Percentiles rank a stretch among this genome's conserved stretches.
phyloP scores from a whole-genome alignment of 2,888 invertebrate genomes.

The Aquatica leii region DNA sequence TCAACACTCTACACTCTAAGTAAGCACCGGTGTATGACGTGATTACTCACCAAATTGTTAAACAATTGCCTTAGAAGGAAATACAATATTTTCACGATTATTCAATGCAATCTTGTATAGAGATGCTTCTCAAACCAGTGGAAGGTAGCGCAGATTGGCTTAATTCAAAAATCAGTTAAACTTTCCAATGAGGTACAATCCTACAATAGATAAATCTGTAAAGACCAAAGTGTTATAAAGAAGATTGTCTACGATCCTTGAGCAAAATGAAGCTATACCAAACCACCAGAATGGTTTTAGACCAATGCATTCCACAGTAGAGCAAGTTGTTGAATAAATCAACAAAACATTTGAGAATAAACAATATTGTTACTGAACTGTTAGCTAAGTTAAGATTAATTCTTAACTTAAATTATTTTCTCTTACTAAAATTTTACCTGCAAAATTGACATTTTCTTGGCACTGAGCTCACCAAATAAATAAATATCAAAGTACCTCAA shows the following conservation, averaged over 20 bases:
- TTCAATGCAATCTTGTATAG: constrained; percentile 16
- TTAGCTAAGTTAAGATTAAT: neutral
- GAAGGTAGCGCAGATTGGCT: constrained; percentile 10
- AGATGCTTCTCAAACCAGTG: constrained; percentile 12
- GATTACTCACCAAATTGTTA: constrained; percentile 13
- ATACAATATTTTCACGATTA: neutral
- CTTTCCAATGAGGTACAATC: neutral
- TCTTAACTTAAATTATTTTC: neutral
- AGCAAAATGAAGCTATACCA: neutral
- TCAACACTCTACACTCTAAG: neutral
- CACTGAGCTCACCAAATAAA: constrained; percentile 7
- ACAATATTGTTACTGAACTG: neutral
- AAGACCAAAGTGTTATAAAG: neutral
- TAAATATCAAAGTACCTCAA: constrained; percentile 8
- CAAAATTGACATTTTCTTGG: neutral
- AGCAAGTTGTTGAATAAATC: constrained; percentile 1
- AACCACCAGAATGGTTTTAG: neutral
- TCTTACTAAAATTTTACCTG: neutral
- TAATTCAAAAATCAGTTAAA: constrained; percentile 16
- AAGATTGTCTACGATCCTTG: neutral
- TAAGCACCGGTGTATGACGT: constrained; percentile 7
- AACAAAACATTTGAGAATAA: neutral
- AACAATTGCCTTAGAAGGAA: neutral
- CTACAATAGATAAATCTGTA: constrained; percentile 5
- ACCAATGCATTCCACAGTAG: neutral